Evolutionary conservation across 2,113 vertebrate genomes (phyloP).

Genomic region (Delphinapterus leucas): DNA sequence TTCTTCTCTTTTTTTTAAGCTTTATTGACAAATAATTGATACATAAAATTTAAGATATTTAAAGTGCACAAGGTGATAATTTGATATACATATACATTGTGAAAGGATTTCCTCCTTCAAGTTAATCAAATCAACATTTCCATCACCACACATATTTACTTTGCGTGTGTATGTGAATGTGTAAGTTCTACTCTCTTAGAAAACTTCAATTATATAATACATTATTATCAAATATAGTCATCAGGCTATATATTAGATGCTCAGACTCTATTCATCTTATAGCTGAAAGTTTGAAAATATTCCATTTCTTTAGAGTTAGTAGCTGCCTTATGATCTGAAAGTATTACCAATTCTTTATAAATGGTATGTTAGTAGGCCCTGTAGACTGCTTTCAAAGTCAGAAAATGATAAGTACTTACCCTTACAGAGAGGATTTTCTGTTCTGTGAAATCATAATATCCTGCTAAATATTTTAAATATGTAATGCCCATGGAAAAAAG

Average conservation of each 20-base stretch:
- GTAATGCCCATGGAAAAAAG: not conserved
- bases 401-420: not conserved
- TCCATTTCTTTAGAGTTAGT: not conserved
- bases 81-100: not conserved
- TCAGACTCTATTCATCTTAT: not conserved
- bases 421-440: not conserved
- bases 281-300: not conserved
- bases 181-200: not conserved
- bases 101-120: not conserved
- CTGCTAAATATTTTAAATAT: not conserved
- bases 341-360: not conserved
- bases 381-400: not conserved
- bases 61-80: not conserved
- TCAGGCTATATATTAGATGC: not conserved
- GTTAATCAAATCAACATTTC: not conserved
- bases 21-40: not conserved
- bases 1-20: not conserved
- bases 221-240: not conserved
- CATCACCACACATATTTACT: not conserved
- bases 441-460: not conserved
- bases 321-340: not conserved
- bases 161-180: not conserved
- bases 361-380: fast-evolving
- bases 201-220: not conserved
- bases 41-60: not conserved